Base-by-base conservation (phyloP, 2,888 invertebrate species). In the Melanostoma mellinum region DNA sequence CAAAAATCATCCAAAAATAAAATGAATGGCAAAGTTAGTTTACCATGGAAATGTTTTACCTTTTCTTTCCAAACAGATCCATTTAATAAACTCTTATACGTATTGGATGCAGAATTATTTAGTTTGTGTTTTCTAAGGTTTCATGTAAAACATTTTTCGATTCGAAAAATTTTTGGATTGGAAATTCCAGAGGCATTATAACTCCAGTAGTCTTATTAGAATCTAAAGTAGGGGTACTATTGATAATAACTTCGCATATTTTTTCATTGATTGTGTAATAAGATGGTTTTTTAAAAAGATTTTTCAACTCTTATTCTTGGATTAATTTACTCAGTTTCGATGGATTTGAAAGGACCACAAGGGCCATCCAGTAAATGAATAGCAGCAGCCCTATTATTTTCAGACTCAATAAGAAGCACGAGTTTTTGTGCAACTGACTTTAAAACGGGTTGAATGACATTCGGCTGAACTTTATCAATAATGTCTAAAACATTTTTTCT, bases 1-100 rank as follows among this genome's bases (percentile, higher is more conserved):
- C 78, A 48, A 69, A 84, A 84, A 10, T 85, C 82, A 84, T 86
- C 84, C 30, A 74, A 50, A 48, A 72, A 84, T 68, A 84, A 32
- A 32, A 82, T 42, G 5, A 55, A 82, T 2, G 85, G 82, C 52
- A 78, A 74, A 30, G 65, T 68, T 10, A 71, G 9, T 65, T 85
- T 85, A 5, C 44, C 48, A 68, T 48, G n/a, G 36, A 77, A 71
- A 30, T 44, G 30, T 4, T 36, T 33, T 8, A 32, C 53, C 60
- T 84, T 85, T 60, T 76, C 6, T 61, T 79, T 79, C 79, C 82
- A 79, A 53, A 67, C 52, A 32, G n/a, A 38, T 35, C 74, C 84
- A 65, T 74, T 44, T 60, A 84, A 48, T 6, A 75, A 9, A 40
- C 50, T 85, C n/a, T n/a, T n/a, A 40, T 44, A 63, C 20, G 6